Evolutionary conservation across 2,888 invertebrate species (phyloP), one percentile per base, ranked within the genome.

Genomic region (Chaetogeoica ovagalla): DNA sequence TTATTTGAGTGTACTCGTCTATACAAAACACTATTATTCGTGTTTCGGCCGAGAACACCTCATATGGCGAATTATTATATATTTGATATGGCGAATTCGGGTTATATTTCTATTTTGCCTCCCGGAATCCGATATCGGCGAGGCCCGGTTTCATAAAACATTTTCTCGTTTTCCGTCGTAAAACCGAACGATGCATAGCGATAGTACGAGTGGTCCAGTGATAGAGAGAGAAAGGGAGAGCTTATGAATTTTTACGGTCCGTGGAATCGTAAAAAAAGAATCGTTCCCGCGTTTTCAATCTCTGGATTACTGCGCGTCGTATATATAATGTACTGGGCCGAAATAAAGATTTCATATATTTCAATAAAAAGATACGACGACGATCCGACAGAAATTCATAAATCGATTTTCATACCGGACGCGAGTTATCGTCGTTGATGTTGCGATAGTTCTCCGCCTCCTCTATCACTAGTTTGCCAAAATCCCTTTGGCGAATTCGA

Each of bases 311-410:
- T 76, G 55, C 48, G 21, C 0, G 43, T 30, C 30, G 30, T 59
- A 7, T 43, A 43, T 43, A 15, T 48, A 62, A 19, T n/a, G n/a
- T n/a, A n/a, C 30, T 19, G 48, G 52, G 37, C 19, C n/a, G 48
- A 21, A 73, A 76, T 76, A 76, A 76, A 76, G 59, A 76, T 76
- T 69, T 76, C 48, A 37, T 9, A 52, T 9, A 52, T 9, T 69
- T 48, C 76, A 60, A 76, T 76, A 76, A 76, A 76, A 76, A 60
- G n/a, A 69, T 69, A 69, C 60, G 76, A 37, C 60, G 76, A 37
- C 60, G 48, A 76, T 59, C 76, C 60, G 60, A 60, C 30, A n/a
- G 76, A 48, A 68, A 69, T 69, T 59, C 60, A 69, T 76, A 76
- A 76, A 60, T 69, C 68, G 59, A 76, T 5, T 52, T 48, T 60